phyloP scores from a whole-genome alignment of 2,888 invertebrate genomes.

The Thymelicus lineola region DNA sequence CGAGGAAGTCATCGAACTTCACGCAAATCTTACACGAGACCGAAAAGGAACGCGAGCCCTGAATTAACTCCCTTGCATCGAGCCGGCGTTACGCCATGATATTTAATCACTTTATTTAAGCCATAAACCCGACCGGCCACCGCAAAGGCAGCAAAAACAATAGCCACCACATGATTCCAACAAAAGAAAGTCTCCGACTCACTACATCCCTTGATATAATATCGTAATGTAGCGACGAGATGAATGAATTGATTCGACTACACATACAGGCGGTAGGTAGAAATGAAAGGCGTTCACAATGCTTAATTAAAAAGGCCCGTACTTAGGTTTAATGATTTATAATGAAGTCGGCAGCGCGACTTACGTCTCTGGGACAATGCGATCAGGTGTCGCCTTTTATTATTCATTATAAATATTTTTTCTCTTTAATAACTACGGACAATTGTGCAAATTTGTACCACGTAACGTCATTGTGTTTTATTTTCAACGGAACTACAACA shows the following conservation, averaged over 20 bases:
- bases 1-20: slow-evolving; percentile 19
- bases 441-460: slow-evolving; percentile 16
- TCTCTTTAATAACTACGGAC: slow-evolving; percentile 15
- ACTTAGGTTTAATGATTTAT: slow-evolving; percentile 47
- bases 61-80: slow-evolving; percentile 48
- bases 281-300: slow-evolving; percentile 47
- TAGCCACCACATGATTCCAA: slow-evolving; percentile 48
- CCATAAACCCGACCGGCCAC: slow-evolving; percentile 46
- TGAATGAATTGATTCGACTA: slow-evolving; percentile 43
- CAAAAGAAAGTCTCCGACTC: slow-evolving; percentile 47
- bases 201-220: slow-evolving; percentile 45
- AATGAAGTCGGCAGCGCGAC: slow-evolving; percentile 41
- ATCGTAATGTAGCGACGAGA: slow-evolving; percentile 44
- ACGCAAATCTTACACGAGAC: slow-evolving; percentile 38
- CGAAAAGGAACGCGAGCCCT: slow-evolving; percentile 46
- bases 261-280: slow-evolving; percentile 32
- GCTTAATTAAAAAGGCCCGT: slow-evolving; percentile 51
- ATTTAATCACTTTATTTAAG: slow-evolving; percentile 56
- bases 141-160: slow-evolving; percentile 45
- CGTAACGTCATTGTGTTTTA: slow-evolving; percentile 9
- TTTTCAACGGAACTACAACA: slow-evolving; percentile 4
- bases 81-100: slow-evolving; percentile 50
- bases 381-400: slow-evolving; percentile 33
- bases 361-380: slow-evolving; percentile 28
- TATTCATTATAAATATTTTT: slow-evolving; percentile 29